Conservation (phyloP, 2,888 invertebrate species). For the Cerastis leucographa region DNA sequence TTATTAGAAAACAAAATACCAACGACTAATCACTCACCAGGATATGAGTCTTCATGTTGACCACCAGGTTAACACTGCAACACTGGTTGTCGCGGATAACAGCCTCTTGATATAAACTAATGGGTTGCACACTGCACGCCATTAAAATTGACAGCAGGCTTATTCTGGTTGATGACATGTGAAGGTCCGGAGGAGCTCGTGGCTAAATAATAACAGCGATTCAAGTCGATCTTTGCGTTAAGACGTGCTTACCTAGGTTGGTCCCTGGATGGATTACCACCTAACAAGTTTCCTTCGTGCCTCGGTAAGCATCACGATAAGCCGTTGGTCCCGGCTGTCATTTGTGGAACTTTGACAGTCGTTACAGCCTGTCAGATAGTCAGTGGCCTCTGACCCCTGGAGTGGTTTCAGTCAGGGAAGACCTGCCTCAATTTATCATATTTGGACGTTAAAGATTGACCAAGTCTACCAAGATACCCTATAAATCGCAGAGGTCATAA, state of each 20-base stretch:
- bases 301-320: too few relatives aligned
- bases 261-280: too few relatives aligned
- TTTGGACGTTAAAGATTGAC: background rate
- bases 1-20: background rate
- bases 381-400: too few relatives aligned
- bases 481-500: background rate
- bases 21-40: slow-evolving; percentile 75
- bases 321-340: too few relatives aligned
- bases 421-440: background rate
- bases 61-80: slow-evolving; percentile 58
- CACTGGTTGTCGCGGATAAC: slow-evolving; percentile 56
- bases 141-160: slow-evolving; percentile 61
- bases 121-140: slow-evolving; percentile 56
- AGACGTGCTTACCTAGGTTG: too few relatives aligned
- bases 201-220: too few relatives aligned
- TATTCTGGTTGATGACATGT: slow-evolving; percentile 72
- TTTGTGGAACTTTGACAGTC: too few relatives aligned
- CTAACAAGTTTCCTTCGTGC: too few relatives aligned
- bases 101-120: slow-evolving; percentile 68
- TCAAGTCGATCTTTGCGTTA: too few relatives aligned
- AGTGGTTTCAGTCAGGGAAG: too few relatives aligned
- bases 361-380: too few relatives aligned
- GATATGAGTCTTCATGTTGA: slow-evolving; percentile 72
- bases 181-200: too few relatives aligned
- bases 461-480: background rate